Conservation (phyloP, 2,797 vertebrate species). For the Spea hammondii region DNA sequence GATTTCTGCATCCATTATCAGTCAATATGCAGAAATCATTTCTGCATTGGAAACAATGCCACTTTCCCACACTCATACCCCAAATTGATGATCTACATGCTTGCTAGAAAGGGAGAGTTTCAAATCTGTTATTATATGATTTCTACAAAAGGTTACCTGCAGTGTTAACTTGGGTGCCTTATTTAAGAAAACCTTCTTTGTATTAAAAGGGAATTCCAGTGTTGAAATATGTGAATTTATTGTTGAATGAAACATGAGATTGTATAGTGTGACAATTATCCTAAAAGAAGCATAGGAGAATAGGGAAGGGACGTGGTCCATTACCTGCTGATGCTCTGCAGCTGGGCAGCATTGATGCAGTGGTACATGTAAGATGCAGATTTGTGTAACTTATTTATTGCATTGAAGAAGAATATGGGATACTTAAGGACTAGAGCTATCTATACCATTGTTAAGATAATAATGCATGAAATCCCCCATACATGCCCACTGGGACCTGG, state of each 20-base stretch:
- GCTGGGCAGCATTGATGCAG: too few species aligned
- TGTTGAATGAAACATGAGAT: too few species aligned
- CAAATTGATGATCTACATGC: slow-evolving; percentile 11
- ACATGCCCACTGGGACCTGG: slow-evolving; percentile 26
- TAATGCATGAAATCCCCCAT: slow-evolving; percentile 37
- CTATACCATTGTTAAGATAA: slow-evolving; percentile 3
- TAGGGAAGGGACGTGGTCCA: too few species aligned
- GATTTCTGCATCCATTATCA: too few species aligned
- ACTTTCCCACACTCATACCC: slow-evolving; percentile 10
- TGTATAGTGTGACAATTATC: too few species aligned
- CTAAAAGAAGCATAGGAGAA: too few species aligned
- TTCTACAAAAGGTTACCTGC: neutral
- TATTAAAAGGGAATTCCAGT: neutral
- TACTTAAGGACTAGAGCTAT: neutral
- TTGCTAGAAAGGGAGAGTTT: neutral
- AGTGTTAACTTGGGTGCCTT: neutral
- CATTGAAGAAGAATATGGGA: neutral
- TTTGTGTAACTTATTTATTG: too few species aligned
- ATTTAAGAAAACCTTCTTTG: neutral
- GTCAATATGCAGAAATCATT: too few species aligned
- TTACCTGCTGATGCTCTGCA: too few species aligned
- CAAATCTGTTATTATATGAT: neutral
- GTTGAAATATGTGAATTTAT: too few species aligned
- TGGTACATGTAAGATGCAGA: too few species aligned
- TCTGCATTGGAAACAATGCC: neutral